phyloP scores from a whole-genome alignment of 2,888 invertebrate genomes.

The Kuschelorhynchus macadamiae region DNA sequence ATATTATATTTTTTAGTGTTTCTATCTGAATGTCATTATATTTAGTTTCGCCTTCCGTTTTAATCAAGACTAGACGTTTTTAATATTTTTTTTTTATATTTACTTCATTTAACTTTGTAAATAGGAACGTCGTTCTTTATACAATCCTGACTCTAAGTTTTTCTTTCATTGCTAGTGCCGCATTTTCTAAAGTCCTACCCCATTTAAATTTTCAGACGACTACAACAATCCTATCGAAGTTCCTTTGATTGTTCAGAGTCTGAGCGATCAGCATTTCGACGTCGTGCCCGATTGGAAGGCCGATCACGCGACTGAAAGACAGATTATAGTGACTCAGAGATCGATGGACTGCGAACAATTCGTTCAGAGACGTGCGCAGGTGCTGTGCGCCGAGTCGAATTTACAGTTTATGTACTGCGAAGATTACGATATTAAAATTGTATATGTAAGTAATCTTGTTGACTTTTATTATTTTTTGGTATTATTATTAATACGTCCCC shows the following conservation, averaged over 20 bases:
- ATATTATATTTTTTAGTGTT: too few relatives aligned
- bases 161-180: too few relatives aligned
- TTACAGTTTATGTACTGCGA: constrained; percentile 67
- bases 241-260: constrained; percentile 66
- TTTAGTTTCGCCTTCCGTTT: too few relatives aligned
- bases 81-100: too few relatives aligned
- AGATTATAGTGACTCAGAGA: constrained; percentile 66
- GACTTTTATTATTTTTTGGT: neutral
- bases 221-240: constrained; percentile 68
- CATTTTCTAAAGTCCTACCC: too few relatives aligned
- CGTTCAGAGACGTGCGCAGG: constrained; percentile 67
- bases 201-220: constrained; percentile 62
- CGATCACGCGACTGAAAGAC: constrained; percentile 67
- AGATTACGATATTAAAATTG: constrained; percentile 68
- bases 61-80: too few relatives aligned
- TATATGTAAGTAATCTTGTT: constrained; percentile 62
- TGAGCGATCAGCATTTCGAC: constrained; percentile 67
- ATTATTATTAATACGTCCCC: constrained; percentile 1
- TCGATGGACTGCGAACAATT: constrained; percentile 69
- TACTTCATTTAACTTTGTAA: too few relatives aligned
- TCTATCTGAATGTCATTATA: too few relatives aligned
- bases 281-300: constrained; percentile 65
- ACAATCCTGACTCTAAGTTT: too few relatives aligned
- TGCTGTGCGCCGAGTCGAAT: constrained; percentile 65
- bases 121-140: too few relatives aligned